Percentiles rank a stretch among this genome's conserved stretches.
These are phyloP conservation scores for Cephonodes hylas DNA, from an alignment of 2,888 invertebrate genomes.

Conservation along the genomic window DNA sequence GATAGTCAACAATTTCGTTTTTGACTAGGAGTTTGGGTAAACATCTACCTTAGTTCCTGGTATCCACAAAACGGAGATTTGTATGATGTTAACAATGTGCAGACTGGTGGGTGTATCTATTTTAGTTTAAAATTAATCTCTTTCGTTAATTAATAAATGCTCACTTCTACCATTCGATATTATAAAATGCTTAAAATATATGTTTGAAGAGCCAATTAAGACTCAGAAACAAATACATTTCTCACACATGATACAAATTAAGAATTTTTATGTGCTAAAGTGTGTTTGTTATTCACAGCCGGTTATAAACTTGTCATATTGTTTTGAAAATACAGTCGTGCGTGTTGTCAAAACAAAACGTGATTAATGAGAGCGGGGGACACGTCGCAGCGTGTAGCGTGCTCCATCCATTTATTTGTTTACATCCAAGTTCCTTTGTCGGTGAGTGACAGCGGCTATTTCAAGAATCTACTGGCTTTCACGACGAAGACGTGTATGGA, in stretches of 20 bases:
- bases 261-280: neutral
- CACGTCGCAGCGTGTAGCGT: neutral
- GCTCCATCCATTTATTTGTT: neutral
- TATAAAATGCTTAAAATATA: no score
- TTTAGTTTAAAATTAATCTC: no score
- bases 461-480: neutral
- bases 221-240: neutral
- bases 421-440: neutral
- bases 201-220: neutral
- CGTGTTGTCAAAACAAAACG: constrained; percentile 2
- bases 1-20: no score
- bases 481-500: neutral
- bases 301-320: constrained; percentile 9
- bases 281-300: neutral
- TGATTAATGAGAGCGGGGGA: neutral
- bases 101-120: no score
- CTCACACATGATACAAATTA: neutral
- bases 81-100: no score
- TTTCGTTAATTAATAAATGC: no score
- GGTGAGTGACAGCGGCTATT: neutral
- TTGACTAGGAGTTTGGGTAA: no score
- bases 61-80: no score
- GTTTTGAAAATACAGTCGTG: constrained; percentile 2
- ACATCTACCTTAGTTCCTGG: no score
- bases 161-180: no score